Conservation (phyloP, 2,888 invertebrate genomes). For the Diaperis boleti region DNA sequence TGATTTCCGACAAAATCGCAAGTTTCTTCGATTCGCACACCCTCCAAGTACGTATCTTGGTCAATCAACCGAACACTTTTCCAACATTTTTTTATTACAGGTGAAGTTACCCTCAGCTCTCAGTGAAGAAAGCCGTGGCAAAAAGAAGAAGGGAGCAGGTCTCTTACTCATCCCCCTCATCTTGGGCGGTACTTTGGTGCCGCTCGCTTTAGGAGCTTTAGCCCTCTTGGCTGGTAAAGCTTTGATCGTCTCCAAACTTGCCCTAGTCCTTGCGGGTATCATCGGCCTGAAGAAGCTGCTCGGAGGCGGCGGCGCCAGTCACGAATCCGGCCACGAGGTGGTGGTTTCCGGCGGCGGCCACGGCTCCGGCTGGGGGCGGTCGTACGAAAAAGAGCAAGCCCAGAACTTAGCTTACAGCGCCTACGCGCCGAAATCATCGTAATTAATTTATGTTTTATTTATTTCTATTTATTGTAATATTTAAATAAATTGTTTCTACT, state of each 20-base stretch:
- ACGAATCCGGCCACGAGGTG: constrained; percentile 75
- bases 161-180: constrained; percentile 83
- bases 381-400: constrained; percentile 66
- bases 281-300: constrained; percentile 88
- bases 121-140: constrained; percentile 73
- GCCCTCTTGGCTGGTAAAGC: constrained; percentile 88
- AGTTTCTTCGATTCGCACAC: constrained; percentile 84
- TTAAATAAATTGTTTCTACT: constrained; percentile 28
- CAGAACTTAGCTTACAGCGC: constrained; percentile 73
- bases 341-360: constrained; percentile 76
- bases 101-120: constrained; percentile 80
- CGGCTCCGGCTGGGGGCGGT: constrained; percentile 81
- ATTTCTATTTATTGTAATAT: constrained; percentile 43
- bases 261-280: constrained; percentile 84
- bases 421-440: constrained; percentile 56
- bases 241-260: constrained; percentile 85
- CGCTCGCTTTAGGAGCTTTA: constrained; percentile 84
- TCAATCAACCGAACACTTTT: neutral
- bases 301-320: constrained; percentile 70
- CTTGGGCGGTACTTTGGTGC: constrained; percentile 84
- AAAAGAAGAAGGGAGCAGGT: constrained; percentile 79
- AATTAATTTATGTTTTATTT: constrained; percentile 54
- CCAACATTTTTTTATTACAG: constrained; percentile 61
- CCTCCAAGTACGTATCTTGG: constrained; percentile 72
- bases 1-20: constrained; percentile 81